Base-by-base conservation (phyloP, 2,113 vertebrate genomes). In the Brachirus orientalis region DNA sequence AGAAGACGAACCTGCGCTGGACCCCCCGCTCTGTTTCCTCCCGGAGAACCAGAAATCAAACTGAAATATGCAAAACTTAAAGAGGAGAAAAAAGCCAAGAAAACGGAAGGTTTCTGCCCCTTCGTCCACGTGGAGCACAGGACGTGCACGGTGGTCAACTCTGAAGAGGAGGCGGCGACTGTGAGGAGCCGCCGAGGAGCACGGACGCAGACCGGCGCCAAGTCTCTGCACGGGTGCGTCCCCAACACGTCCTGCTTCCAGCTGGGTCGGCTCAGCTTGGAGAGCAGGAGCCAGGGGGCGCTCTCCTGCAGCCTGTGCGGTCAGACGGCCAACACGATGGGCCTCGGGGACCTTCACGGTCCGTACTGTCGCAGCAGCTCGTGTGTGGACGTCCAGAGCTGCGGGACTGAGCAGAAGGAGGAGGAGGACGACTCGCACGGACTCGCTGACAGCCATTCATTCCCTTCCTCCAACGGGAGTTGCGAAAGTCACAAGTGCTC, bases 291-390 rank as follows among this genome's bases (percentile, higher is more conserved):
- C 19, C 82, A 43, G 47, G n/a, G 51, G 2, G 8, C 55, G 10
- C 77, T 80, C 19, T 10, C 40, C 13, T 94, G 93, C 86, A 90
- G 91, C 70, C 79, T 94, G 12, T 94, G 93, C 1, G 81, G 90
- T n/a, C 79, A 80, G 10, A 76, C 72, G 0, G 89, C 91, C 55
- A 92, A 92, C 36, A 44, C 53, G 38, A 69, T 62, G 70, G 88
- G 90, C 28, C 80, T 94, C 1, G 93, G 93, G 20, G 93, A 94
- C 83, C 86, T 94, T 6, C 92, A 94, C n/a, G 93, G 93, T 1
- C 93, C 93, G 0, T 94, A 94, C 74, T 35, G 43, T 36, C 84
- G 83, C 33, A 7, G 8, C 6, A 6, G 19, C 6, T 22, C 41
- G 0, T n/a, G 48, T 19, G 18, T 6, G 35, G 64, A 28, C 14